Evolutionary conservation across 2,113 vertebrate genomes (phyloP), one percentile per base, ranked within the genome.

Genomic region (Onychorhynchus coronatus): DNA sequence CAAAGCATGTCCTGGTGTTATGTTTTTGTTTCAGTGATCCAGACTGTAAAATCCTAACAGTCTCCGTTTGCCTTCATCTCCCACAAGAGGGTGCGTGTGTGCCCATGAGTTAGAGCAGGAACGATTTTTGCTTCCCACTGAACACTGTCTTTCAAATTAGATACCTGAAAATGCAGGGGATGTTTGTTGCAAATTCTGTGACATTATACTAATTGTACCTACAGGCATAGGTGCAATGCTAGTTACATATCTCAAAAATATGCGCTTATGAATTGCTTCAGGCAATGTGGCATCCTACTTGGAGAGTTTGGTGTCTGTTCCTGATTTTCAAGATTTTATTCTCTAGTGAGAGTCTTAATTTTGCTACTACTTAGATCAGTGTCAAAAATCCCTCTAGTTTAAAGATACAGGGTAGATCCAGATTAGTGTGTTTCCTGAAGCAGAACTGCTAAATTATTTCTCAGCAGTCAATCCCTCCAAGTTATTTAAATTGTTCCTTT

Each of bases 51-150:
- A 50, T 71, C 14, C 0, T 42, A 12, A 31, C 17, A 23, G 8
- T 71, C 46, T 58, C 27, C 16, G 0, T 62, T 86, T 95, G n/a
- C 93, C 65, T 78, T 46, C 28, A 5, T 80, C 76, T 96, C 61
- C 96, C 96, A 95, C 93, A 78, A 93, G 92, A 93, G 93, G 95
- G 90, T 2, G 88, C 78, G 24, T 42, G 71, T 81, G 75, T 41
- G n/a, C 55, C 31, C 9, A 3, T 4, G n/a, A 86, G 24, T 15
- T 25, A 67, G 17, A 79, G 61, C 61, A 46, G 39, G 46, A 86
- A 66, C 25, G 44, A 35, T 47, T 88, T 88, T 79, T 9, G 23
- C 52, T 88, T 89, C 76, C 35, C 14, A 6, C 53, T 68, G 75
- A 83, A 37, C 2, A 5, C 13, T 62, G 28, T n/a, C 49, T 91